phyloP scores from a whole-genome alignment of 2,888 invertebrate species.

The Andrena trimmerana region DNA sequence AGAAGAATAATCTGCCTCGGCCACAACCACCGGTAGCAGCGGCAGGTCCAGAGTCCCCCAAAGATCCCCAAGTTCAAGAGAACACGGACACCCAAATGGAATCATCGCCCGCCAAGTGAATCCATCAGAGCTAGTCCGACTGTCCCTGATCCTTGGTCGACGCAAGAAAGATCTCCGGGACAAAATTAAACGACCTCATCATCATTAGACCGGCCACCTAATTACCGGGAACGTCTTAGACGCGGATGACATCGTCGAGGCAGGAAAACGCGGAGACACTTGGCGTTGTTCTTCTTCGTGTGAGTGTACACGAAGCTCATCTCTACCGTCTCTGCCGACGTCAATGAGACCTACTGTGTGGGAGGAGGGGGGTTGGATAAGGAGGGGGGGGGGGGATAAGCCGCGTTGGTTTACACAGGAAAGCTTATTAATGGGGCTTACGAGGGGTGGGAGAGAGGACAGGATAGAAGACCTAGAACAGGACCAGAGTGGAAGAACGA shows the following conservation, averaged over 20 bases:
- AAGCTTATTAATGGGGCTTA: constrained; percentile 71
- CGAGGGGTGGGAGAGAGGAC: constrained; percentile 1
- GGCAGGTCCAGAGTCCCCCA: too few relatives aligned
- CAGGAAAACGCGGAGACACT: constrained; percentile 53
- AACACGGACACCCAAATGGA: neutral
- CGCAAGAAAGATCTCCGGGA: constrained; percentile 67
- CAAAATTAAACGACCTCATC: constrained; percentile 81
- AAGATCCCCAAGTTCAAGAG: too few relatives aligned
- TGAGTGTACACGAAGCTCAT: constrained; percentile 16
- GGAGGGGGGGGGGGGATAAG: constrained; percentile 18
- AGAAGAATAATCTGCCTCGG: too few relatives aligned
- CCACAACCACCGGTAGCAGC: too few relatives aligned
- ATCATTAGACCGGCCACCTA: constrained; percentile 80
- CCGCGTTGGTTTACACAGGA: constrained; percentile 53
- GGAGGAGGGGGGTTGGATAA: neutral
- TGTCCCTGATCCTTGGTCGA: constrained; percentile 54
- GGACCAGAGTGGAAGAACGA: constrained; percentile 57
- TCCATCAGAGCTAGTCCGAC: constrained; percentile 49
- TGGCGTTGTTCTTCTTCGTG: neutral
- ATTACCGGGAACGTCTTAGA: constrained; percentile 78
- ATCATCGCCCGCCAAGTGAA: constrained; percentile 50
- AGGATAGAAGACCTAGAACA: constrained; percentile 35
- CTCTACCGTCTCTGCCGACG: neutral
- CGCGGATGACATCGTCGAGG: constrained; percentile 76
- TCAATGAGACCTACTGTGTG: neutral